Percentiles rank a stretch among this genome's conserved stretches.
phyloP scores from a whole-genome alignment of 2,797 vertebrate species.

The Lepus townsendii region DNA sequence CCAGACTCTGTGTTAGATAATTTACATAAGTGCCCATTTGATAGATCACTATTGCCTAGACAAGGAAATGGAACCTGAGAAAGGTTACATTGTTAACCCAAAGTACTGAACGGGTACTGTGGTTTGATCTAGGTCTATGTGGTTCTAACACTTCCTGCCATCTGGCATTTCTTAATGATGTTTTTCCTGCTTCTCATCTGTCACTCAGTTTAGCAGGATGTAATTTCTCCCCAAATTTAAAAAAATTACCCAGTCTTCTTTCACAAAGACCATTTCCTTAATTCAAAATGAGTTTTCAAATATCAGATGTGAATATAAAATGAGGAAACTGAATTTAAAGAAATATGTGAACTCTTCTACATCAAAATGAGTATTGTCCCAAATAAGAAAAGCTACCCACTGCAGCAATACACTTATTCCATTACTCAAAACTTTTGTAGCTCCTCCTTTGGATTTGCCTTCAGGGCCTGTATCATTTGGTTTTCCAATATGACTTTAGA shows the following conservation, averaged over 20 bases:
- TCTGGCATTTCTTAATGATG: background rate
- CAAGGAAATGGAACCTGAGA: background rate
- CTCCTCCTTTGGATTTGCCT: constrained; percentile 61
- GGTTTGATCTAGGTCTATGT: background rate
- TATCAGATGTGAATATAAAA: background rate
- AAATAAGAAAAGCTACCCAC: background rate
- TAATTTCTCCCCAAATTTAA: constrained; percentile 43
- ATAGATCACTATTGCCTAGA: constrained; percentile 9
- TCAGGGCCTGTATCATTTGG: constrained; percentile 14
- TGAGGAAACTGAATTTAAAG: constrained; percentile 46
- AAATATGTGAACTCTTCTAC: constrained; percentile 5
- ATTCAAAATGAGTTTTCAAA: constrained; percentile 60
- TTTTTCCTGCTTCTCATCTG: background rate
- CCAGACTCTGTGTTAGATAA: background rate
- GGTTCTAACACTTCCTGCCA: background rate
- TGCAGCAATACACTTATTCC: background rate
- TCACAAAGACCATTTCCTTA: constrained; percentile 33
- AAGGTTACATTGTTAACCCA: background rate
- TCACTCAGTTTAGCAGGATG: constrained; percentile 32
- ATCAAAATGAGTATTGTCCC: constrained; percentile 18
- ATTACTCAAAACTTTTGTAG: constrained; percentile 36
- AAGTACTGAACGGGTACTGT: background rate
- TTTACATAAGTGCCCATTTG: background rate
- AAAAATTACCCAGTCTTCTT: constrained; percentile 50
- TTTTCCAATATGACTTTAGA: constrained; percentile 64